phyloP scores from a whole-genome alignment of 2,113 vertebrate genomes.

The Propithecus coquereli region DNA sequence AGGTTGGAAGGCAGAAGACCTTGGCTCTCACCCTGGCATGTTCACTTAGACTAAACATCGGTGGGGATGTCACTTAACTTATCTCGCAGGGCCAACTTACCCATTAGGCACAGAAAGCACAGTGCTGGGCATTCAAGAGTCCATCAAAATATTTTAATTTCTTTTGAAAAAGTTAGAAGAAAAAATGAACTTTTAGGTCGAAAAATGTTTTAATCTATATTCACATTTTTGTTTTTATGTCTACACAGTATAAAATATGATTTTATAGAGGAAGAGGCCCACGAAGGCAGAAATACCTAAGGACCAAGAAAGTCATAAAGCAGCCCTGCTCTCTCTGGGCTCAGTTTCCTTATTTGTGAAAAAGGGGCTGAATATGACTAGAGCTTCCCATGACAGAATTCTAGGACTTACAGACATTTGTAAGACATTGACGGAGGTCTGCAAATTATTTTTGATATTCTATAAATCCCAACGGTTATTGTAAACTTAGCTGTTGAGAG shows the following conservation, averaged over 20 bases:
- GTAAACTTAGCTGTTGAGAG: not conserved
- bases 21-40: not conserved
- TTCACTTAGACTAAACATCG: not conserved
- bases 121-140: not conserved
- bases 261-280: not conserved
- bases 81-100: not conserved
- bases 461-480: not conserved
- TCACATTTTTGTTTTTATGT: not conserved
- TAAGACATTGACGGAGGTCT: not conserved
- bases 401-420: not conserved
- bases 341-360: not conserved
- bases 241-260: not conserved
- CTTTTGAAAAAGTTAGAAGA: not conserved
- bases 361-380: too few relatives aligned
- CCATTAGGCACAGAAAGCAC: too few relatives aligned
- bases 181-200: not conserved
- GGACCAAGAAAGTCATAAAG: not conserved
- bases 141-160: not conserved
- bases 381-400: not conserved
- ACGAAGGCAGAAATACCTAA: not conserved
- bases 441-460: not conserved
- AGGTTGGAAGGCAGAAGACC: not conserved
- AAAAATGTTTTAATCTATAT: not conserved
- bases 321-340: not conserved
- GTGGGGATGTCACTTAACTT: not conserved